Conservation (phyloP, 1,140 invertebrate species). For the Ceratitis capitata region DNA sequence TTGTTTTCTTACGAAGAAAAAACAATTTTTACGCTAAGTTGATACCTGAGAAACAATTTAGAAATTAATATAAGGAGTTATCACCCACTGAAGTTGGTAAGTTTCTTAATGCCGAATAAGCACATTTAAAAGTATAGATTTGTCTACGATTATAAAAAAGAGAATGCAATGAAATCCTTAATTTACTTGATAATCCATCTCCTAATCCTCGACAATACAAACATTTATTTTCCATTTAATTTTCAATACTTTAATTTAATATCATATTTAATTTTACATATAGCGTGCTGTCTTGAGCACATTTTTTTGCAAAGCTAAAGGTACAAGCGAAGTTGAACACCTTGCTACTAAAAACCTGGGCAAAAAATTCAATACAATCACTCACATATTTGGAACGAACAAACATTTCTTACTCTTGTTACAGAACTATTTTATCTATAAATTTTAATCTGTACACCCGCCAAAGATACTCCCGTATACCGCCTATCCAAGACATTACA, state of each 20-base stretch:
- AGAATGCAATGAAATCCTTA: too few species aligned
- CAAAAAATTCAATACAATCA: background rate
- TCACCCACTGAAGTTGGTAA: too few species aligned
- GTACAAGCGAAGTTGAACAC: background rate
- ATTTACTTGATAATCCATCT: background rate
- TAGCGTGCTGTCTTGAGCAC: background rate
- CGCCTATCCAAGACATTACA: background rate
- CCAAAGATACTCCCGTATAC: background rate
- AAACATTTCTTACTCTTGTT: background rate
- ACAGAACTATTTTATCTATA: background rate
- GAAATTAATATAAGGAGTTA: too few species aligned
- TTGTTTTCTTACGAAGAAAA: too few species aligned
- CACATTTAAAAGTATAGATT: too few species aligned
- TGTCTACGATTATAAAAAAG: too few species aligned
- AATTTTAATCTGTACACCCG: background rate
- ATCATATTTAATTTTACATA: background rate
- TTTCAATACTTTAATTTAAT: background rate
- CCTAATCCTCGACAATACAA: background rate
- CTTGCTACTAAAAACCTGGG: background rate
- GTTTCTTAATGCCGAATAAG: too few species aligned
- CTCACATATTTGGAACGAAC: background rate
- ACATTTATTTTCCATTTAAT: background rate
- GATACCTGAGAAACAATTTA: too few species aligned
- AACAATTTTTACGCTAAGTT: too few species aligned
- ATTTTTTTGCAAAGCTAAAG: background rate